A percentile compares a stretch with the other conserved stretches of the same genome.
Evolutionary conservation across 1,140 invertebrate species (phyloP).

Genomic region (Zeugodacus cucurbitae): DNA sequence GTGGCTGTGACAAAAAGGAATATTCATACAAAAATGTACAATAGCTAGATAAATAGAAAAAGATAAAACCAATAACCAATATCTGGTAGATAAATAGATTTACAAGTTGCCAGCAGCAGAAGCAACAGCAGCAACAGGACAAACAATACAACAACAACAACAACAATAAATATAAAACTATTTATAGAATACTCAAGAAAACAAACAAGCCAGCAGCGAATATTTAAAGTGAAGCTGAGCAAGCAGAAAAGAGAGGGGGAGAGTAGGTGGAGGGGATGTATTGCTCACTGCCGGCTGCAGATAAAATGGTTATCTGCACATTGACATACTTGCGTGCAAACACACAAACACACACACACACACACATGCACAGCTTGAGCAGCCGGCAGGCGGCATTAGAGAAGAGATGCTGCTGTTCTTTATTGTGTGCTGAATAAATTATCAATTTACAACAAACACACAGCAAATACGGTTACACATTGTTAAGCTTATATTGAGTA

Average conservation of each 20-base stretch:
- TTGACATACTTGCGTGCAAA: no score
- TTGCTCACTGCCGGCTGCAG: background rate
- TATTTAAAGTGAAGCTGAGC: background rate
- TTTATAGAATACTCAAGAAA: background rate
- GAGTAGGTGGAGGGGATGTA: background rate
- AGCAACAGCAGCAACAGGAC: conserved; percentile 28
- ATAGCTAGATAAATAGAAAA: conserved; percentile 35
- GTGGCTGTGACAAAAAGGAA: conserved; percentile 13
- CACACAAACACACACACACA: background rate
- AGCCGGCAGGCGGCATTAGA: background rate
- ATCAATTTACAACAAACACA: background rate
- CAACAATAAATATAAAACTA: background rate
- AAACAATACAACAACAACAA: background rate
- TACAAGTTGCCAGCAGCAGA: background rate
- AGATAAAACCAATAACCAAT: conserved; percentile 40
- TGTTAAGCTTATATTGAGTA: background rate
- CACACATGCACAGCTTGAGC: background rate
- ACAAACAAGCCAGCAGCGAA: background rate
- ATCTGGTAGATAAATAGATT: conserved; percentile 42
- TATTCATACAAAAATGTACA: conserved; percentile 18
- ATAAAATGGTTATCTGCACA: conserved; percentile 24
- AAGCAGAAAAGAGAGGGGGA: background rate
- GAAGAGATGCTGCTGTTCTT: background rate
- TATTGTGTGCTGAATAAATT: conserved; percentile 22
- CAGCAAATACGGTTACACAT: background rate